Evolutionary conservation across 1,140 invertebrate species (phyloP), one percentile per base, ranked within the genome.

Genomic region (Ylistrum balloti): DNA sequence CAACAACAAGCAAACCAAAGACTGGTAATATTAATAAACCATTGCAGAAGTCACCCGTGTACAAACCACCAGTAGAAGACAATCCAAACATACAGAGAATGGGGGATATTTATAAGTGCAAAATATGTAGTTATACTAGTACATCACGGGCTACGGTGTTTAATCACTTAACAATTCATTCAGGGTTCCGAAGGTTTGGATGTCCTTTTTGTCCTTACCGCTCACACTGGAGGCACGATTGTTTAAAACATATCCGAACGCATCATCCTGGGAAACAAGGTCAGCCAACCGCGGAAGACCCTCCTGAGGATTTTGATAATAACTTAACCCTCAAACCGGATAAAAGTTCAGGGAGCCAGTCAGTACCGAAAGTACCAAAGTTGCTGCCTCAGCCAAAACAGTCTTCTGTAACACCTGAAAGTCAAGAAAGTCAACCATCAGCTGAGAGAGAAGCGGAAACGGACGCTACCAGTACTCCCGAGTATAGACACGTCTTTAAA

Each of bases 211-310:
- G 90, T 86, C 33, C 85, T 5, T 88, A 90, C 11, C 48, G 87
- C 28, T 90, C 90, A 5, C 87, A 90, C 86, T 90, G 85, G 45
- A 88, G 88, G 33, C 48, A 45, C 15, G 90, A 90, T 33, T 45
- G 88, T 7, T 32, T 34, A 22, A 90, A 90, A 85, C 90, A 90
- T 38, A 86, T 88, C 17, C 28, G 35, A 45, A 90, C 35, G n/a
- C 45, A 85, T 28, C 90, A 90, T n/a, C 87, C n/a, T 85, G 56
- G 56, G 5, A 34, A 88, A n/a, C n/a, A 85, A 86, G 87, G 85
- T n/a, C 56, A 35, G 20, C 33, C 85, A 9, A n/a, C 22, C 7
- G 33, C 35, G 22, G 87, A 90, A n/a, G 56, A 88, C 9, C 38
- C 45, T 15, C 33, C 88, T 85, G 74, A 41, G 11, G 35, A 88